Evolutionary conservation across 2,113 vertebrate species (phyloP), one percentile per base, ranked within the genome.

Genomic region (Hippocampus guttulatus): DNA sequence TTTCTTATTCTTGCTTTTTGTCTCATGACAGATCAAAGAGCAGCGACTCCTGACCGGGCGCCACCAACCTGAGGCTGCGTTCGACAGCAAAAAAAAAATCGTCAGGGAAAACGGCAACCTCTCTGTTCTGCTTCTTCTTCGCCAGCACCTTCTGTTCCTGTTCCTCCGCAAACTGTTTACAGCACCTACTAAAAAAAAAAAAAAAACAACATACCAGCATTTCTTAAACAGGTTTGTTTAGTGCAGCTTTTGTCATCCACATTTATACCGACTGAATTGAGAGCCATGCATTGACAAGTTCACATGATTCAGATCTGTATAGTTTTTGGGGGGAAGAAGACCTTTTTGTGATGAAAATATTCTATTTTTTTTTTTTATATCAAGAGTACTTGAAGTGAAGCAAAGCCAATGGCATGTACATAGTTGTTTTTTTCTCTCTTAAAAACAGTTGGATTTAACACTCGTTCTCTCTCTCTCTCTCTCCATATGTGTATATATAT

Each of bases 281-380:
- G 25, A 77, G 70, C 84, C 88, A 88, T 81, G 81, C 88, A 87
- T 88, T 85, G 82, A 3, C 25, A 18, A 20, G 27, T 61, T 61
- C 77, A 83, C 76, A 80, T 23, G n/a, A 3, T n/a, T n/a, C 85
- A 87, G 88, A 85, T 77, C 64, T 87, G 82, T 90, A 91, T 92
- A 38, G 5, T 92, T 92, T 88, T 91, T 84, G 85, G 74, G 79
- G 70, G 71, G 75, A 2, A 77, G 82, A 88, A 81, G 7, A 58
- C 12, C 23, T 58, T 61, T 33, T 45, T 57, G 33, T 30, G 25
- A 84, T 84, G 73, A 68, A 90, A 82, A 87, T 71, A 75, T 85
- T 91, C 76, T 92, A 91, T 93, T 91, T 93, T 93, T 1, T 93
- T 1, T 92, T 92, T 61, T 20, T 61, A 33, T 15, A 30, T 88